Conservation (phyloP, 2,888 invertebrate species). For the Perithous albicinctus region DNA sequence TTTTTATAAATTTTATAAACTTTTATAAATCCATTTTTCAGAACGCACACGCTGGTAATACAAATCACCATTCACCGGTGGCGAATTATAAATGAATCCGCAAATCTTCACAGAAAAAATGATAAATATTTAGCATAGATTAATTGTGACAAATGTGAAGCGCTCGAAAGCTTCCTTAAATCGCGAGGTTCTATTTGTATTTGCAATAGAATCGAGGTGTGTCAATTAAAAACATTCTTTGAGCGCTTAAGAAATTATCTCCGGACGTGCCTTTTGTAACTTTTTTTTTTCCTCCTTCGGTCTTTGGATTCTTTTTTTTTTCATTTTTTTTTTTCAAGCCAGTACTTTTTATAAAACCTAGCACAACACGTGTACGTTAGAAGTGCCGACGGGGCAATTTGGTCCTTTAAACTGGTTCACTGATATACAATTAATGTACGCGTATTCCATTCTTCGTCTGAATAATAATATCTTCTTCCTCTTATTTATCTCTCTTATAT, state of each 20-base stretch:
- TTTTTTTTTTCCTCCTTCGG: not conserved
- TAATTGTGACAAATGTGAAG: too few relatives aligned
- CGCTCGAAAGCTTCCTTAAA: too few relatives aligned
- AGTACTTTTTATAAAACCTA: constrained; percentile 60
- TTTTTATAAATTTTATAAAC: too few relatives aligned
- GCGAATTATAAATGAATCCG: too few relatives aligned
- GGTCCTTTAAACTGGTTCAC: constrained; percentile 80
- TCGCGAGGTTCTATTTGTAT: not conserved
- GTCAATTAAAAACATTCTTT: constrained; percentile 21
- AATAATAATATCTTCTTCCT: constrained; percentile 62
- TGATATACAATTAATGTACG: constrained; percentile 66
- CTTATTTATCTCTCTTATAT: constrained; percentile 52
- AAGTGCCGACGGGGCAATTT: constrained; percentile 72
- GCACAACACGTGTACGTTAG: constrained; percentile 64
- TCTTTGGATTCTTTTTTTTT: constrained; percentile 14
- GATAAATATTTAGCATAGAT: too few relatives aligned
- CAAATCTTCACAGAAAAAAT: too few relatives aligned
- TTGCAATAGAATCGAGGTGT: constrained; percentile 6
- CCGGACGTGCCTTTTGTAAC: constrained; percentile 17
- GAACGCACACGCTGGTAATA: too few relatives aligned
- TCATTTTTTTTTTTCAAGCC: constrained; percentile 40
- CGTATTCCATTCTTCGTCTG: constrained; percentile 62
- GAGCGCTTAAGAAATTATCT: constrained; percentile 45
- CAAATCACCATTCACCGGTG: too few relatives aligned
- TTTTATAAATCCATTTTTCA: too few relatives aligned